Percentiles rank a stretch among this genome's conserved stretches.
These are phyloP conservation scores for Cepaea hortensis DNA, from an alignment of 2,888 invertebrate species.

Conservation along the genomic window DNA sequence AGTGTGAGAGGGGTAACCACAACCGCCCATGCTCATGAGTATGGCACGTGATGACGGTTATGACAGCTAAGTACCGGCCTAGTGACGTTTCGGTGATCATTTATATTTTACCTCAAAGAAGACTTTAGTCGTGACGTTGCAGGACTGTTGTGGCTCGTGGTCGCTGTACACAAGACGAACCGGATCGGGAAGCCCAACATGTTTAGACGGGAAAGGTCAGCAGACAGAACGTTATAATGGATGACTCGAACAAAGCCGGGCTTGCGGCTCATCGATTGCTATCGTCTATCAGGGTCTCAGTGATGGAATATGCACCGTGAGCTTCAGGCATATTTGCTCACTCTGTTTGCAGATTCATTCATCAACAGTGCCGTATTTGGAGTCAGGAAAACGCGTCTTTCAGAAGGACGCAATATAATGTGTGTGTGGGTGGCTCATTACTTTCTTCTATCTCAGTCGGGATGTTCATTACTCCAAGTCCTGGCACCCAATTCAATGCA, in stretches of 20 bases:
- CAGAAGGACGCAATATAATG: conserved; percentile 12
- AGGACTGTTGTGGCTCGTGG: neutral
- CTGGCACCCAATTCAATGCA: neutral
- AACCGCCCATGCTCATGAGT: too few species aligned
- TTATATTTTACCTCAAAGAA: too few species aligned
- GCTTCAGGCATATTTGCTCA: conserved; percentile 28
- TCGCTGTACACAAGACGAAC: neutral
- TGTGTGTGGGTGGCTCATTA: conserved; percentile 8
- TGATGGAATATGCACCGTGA: conserved; percentile 43
- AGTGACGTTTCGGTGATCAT: too few species aligned
- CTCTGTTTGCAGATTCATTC: conserved; percentile 42
- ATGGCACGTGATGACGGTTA: too few species aligned
- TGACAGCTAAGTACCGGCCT: too few species aligned
- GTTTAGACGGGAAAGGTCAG: conserved; percentile 22
- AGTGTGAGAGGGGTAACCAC: too few species aligned
- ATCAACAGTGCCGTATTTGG: conserved; percentile 28
- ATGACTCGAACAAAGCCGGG: conserved; percentile 24
- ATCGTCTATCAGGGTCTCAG: conserved; percentile 21
- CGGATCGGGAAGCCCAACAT: conserved; percentile 1
- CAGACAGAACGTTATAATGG: conserved; percentile 34
- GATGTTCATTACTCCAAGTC: neutral
- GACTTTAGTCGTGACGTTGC: too few species aligned
- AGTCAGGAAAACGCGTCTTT: neutral
- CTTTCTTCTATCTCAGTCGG: neutral
- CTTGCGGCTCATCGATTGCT: conserved; percentile 26